Percentiles rank a stretch among this genome's conserved stretches.
Conservation (phyloP, 2,113 vertebrate genomes). For the Ivindomyrus marchei region DNA sequence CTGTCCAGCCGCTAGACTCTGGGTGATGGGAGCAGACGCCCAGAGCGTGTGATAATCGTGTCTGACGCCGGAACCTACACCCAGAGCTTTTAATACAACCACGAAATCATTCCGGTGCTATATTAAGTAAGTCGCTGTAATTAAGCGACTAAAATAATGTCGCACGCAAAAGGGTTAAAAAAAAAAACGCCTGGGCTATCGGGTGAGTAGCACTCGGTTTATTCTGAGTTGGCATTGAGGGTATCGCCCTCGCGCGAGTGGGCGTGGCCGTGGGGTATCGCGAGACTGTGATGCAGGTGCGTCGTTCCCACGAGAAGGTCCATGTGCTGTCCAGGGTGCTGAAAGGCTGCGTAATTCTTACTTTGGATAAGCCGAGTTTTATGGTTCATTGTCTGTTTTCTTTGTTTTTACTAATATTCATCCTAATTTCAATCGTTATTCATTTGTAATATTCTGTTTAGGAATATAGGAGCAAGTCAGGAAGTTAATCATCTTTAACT, state of each 20-base stretch:
- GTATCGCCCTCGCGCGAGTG: not conserved
- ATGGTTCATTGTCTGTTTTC: not conserved
- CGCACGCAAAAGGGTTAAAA: not conserved
- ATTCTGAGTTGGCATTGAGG: not conserved
- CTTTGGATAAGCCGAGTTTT: not conserved
- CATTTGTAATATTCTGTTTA: not conserved
- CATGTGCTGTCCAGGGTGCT: conserved; percentile 40
- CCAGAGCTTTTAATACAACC: not conserved
- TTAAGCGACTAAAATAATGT: not conserved
- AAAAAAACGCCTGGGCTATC: not conserved
- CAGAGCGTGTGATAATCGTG: not conserved
- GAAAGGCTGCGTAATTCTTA: not conserved
- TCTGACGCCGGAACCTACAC: not conserved
- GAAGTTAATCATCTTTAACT: not conserved
- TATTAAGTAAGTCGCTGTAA: not conserved
- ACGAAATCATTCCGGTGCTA: not conserved
- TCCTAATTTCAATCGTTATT: not conserved
- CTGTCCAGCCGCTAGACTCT: not conserved
- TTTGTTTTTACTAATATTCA: not conserved
- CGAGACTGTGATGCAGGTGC: not conserved
- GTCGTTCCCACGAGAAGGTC: not conserved
- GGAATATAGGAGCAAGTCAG: not conserved
- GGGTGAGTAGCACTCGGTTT: not conserved
- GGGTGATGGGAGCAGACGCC: not conserved
- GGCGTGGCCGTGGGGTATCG: conserved; percentile 7